A percentile compares a stretch with the other conserved stretches of the same genome.
Evolutionary conservation across 2,888 invertebrate genomes (phyloP).

Genomic region (Lasioglossum vierecki): DNA sequence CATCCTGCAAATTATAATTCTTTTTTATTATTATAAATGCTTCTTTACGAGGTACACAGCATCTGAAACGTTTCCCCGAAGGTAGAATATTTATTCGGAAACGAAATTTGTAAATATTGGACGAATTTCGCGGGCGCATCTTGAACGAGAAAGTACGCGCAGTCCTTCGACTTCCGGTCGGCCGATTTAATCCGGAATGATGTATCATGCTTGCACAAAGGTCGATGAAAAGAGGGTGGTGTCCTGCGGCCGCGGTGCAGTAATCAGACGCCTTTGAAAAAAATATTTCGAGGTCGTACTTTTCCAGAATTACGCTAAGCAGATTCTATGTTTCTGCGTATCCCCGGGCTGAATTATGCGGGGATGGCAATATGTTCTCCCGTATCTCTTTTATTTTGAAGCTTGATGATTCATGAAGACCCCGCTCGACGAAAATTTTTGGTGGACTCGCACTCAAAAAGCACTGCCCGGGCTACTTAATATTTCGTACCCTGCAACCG

Average conservation of each 20-base stretch:
- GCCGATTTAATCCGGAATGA: conserved; percentile 48
- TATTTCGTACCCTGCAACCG: background rate
- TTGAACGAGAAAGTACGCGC: background rate
- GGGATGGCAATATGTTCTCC: conserved; percentile 37
- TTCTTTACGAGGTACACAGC: background rate
- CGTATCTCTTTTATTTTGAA: conserved; percentile 31
- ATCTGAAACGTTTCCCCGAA: background rate
- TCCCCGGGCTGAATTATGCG: conserved; percentile 59
- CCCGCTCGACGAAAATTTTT: conserved; percentile 42
- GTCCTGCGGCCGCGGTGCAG: conserved; percentile 30
- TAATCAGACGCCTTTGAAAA: conserved; percentile 66
- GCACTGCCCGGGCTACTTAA: conserved; percentile 21
- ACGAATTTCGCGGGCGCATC: background rate
- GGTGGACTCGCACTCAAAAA: conserved; percentile 55
- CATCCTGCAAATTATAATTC: background rate
- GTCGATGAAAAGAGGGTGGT: conserved; percentile 20
- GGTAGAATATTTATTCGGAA: background rate
- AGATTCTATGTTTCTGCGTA: conserved; percentile 59
- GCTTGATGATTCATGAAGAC: conserved; percentile 58
- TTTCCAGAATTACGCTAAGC: conserved; percentile 62
- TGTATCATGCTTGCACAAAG: conserved; percentile 31
- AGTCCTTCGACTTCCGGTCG: conserved; percentile 14
- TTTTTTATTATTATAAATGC: background rate
- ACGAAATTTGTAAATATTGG: background rate
- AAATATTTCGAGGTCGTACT: conserved; percentile 58